phyloP scores from a whole-genome alignment of 2,797 vertebrate genomes.

The Tamandua tetradactyla region DNA sequence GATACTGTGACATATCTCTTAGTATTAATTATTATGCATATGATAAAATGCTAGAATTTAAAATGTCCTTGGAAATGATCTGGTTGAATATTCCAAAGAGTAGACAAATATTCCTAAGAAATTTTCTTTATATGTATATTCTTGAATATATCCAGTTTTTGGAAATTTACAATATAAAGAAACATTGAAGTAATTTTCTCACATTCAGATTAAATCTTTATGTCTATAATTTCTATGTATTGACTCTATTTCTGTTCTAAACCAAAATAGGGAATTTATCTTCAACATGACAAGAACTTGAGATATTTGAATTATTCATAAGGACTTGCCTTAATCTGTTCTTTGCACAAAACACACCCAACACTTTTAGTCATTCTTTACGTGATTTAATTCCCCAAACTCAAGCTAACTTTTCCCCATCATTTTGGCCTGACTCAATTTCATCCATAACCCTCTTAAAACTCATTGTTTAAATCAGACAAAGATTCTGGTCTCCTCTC shows the following conservation, averaged over 20 bases:
- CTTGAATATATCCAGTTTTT: not conserved
- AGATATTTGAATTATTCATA: not conserved
- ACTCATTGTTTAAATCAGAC: not conserved
- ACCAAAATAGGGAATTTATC: not conserved
- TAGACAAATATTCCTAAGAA: not conserved
- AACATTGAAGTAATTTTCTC: not conserved
- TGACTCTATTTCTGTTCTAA: not conserved
- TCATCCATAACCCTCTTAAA: not conserved
- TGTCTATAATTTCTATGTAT: not conserved
- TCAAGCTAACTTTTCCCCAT: not conserved
- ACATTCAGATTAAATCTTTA: not conserved
- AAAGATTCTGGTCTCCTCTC: not conserved
- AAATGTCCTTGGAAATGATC: not conserved
- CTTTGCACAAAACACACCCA: not conserved
- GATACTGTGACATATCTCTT: not conserved
- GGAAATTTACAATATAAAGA: not conserved
- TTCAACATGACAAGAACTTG: not conserved
- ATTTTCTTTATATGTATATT: not conserved
- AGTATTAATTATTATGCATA: not conserved
- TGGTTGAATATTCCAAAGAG: not conserved
- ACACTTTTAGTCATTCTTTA: not conserved
- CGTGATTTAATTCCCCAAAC: not conserved
- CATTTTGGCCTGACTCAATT: not conserved
- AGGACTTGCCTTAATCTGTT: not conserved
- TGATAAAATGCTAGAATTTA: not conserved